Evolutionary conservation across 2,888 invertebrate genomes (phyloP), one percentile per base, ranked within the genome.

Genomic region (Ormyrus rosae): DNA sequence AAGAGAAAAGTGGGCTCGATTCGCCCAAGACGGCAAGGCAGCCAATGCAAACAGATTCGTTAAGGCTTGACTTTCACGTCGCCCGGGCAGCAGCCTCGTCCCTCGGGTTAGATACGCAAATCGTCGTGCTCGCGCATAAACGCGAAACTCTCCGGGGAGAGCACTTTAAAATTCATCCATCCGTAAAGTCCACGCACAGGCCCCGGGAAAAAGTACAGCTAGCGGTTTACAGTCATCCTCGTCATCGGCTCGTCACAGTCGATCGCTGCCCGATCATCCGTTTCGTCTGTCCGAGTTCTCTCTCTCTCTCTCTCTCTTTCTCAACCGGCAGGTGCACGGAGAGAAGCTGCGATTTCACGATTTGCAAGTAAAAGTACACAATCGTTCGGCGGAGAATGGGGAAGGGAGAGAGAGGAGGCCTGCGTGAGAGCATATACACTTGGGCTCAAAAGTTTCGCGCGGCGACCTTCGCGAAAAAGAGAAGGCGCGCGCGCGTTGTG

Each of bases 341-440:
- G 19, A 60, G 51, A 10, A n/a, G 50, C 50, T 13, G 48, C 55
- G 74, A 75, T 75, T 67, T 67, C 74, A 60, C 67, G 74, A 67
- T 75, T 75, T 75, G 67, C 74, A 75, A 75, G 74, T 75, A 75
- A 75, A 75, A 75, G 74, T 75, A 58, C 10, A 68, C 68, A n/a
- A 64, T 61, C n/a, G 48, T 10, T n/a, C 9, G 48, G 10, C 19
- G 6, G 51, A 34, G 34, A 9, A 50, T 6, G 1, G 51, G 48
- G 46, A 48, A n/a, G 48, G 51, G 51, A 11, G 65, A 11, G 65
- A 9, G 65, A n/a, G 4, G 51, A 19, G 65, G 2, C 50, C 7
- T 34, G 34, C 34, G 34, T 4, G 34, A n/a, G 60, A n/a, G 60
- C 53, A 51, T 58, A 48, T 58, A 48, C 11, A 58, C 11, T 19